Evolutionary conservation across 2,888 invertebrate genomes (phyloP).

Genomic region (Drosophila tripunctata): DNA sequence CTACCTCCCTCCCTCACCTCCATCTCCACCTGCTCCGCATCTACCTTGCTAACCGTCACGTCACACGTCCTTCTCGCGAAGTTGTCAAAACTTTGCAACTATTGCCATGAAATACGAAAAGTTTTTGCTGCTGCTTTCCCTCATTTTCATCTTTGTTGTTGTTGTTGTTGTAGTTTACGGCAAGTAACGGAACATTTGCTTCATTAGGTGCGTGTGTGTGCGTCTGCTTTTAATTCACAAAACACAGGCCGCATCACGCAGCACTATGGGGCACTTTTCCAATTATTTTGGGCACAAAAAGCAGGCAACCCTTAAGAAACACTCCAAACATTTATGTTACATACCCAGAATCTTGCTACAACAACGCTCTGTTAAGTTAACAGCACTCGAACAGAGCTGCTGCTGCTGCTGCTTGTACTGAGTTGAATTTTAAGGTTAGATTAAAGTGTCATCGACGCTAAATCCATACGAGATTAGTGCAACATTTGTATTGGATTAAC

Average conservation of each 20-base stretch:
- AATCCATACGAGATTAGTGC: too few relatives aligned
- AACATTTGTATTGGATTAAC: too few relatives aligned
- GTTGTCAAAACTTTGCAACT: conserved; percentile 55
- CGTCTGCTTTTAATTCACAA: conserved; percentile 55
- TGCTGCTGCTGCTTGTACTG: too few relatives aligned
- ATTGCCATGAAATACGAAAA: conserved; percentile 63
- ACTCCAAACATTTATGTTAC: too few relatives aligned
- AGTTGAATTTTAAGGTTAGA: too few relatives aligned
- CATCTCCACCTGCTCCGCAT: neutral
- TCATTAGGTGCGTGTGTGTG: conserved; percentile 53
- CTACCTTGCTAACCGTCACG: neutral
- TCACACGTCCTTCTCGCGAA: conserved; percentile 11
- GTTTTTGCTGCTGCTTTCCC: conserved; percentile 28
- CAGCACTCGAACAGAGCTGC: too few relatives aligned
- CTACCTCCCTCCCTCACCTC: neutral
- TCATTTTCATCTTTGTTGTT: neutral
- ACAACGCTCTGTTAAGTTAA: too few relatives aligned
- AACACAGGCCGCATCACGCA: conserved; percentile 29
- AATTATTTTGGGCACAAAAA: too few relatives aligned
- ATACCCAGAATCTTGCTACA: too few relatives aligned
- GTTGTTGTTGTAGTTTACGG: conserved; percentile 34
- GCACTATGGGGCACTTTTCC: too few relatives aligned
- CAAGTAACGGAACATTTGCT: conserved; percentile 56
- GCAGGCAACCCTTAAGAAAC: too few relatives aligned
- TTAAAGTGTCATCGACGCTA: too few relatives aligned